phyloP scores from a whole-genome alignment of 2,888 invertebrate genomes.

The Tetranychus piercei region DNA sequence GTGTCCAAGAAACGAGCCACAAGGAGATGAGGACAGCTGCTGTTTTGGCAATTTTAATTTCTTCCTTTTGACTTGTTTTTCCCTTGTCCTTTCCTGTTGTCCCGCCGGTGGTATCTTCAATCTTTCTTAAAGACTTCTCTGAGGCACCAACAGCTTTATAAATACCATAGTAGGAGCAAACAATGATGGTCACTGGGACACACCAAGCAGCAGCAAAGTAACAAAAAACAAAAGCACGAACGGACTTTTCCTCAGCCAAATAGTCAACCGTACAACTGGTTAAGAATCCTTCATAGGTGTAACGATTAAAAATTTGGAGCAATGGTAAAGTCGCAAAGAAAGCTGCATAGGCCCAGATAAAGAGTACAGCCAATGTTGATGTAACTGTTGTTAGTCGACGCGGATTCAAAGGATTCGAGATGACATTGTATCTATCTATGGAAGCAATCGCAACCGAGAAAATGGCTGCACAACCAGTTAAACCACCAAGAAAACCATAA shows the following conservation, averaged over 20 bases:
- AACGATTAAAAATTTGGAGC: constrained; percentile 48
- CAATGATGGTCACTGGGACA: constrained; percentile 49
- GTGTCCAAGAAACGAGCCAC: constrained; percentile 64
- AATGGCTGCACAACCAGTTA: constrained; percentile 62
- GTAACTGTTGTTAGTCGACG: constrained; percentile 41
- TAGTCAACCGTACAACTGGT: constrained; percentile 74
- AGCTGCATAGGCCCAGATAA: constrained; percentile 55
- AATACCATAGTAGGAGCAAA: constrained; percentile 53
- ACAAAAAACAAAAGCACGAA: constrained; percentile 49
- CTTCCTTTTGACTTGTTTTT: constrained; percentile 30
- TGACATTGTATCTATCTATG: constrained; percentile 60
- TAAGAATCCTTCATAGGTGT: constrained; percentile 63
- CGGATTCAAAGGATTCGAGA: constrained; percentile 55
- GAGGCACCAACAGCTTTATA: constrained; percentile 32
- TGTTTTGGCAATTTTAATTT: constrained; percentile 48
- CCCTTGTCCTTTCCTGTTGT: background rate
- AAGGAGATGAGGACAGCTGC: constrained; percentile 50
- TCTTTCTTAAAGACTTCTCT: constrained; percentile 21
- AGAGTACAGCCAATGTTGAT: constrained; percentile 43
- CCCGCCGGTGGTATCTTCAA: constrained; percentile 15
- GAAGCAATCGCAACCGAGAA: constrained; percentile 60
- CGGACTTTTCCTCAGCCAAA: constrained; percentile 42
- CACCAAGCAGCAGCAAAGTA: constrained; percentile 51
- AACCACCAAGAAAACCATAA: constrained; percentile 60
- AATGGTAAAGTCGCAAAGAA: constrained; percentile 52